phyloP scores from a whole-genome alignment of 2,888 invertebrate species.

The Eupithecia vulgata region DNA sequence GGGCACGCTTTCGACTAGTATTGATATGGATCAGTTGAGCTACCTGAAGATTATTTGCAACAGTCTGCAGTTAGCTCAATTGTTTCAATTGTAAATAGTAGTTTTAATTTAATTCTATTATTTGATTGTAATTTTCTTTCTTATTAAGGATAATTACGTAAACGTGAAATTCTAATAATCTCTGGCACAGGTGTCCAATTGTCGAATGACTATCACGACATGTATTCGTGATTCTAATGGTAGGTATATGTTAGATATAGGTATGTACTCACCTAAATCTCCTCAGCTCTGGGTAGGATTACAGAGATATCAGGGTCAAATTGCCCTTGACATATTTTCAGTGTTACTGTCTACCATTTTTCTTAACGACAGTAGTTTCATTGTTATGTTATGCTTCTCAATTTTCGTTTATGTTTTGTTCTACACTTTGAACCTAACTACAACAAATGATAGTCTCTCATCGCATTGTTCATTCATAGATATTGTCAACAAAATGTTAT shows the following conservation, averaged over 20 bases:
- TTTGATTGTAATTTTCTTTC: too few relatives aligned
- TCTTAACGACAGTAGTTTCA: background rate
- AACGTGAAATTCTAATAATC: too few relatives aligned
- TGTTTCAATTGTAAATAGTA: too few relatives aligned
- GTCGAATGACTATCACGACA: background rate
- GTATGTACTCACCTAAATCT: too few relatives aligned
- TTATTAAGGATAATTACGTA: too few relatives aligned
- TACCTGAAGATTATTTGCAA: too few relatives aligned
- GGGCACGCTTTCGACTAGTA: too few relatives aligned
- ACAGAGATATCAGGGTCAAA: background rate
- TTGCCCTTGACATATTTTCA: background rate
- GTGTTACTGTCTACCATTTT: background rate
- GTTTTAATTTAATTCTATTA: too few relatives aligned
- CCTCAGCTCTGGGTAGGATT: background rate
- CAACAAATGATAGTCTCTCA: background rate
- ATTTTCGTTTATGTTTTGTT: constrained; percentile 1
- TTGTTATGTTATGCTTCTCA: background rate
- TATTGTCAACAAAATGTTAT: background rate
- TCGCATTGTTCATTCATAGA: background rate
- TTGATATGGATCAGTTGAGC: too few relatives aligned
- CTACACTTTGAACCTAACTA: background rate
- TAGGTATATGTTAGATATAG: too few relatives aligned
- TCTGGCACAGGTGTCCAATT: too few relatives aligned
- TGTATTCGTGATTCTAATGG: background rate
- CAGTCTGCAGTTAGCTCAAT: too few relatives aligned